phyloP scores from a whole-genome alignment of 2,113 vertebrate genomes.

The Calidris pugnax region DNA sequence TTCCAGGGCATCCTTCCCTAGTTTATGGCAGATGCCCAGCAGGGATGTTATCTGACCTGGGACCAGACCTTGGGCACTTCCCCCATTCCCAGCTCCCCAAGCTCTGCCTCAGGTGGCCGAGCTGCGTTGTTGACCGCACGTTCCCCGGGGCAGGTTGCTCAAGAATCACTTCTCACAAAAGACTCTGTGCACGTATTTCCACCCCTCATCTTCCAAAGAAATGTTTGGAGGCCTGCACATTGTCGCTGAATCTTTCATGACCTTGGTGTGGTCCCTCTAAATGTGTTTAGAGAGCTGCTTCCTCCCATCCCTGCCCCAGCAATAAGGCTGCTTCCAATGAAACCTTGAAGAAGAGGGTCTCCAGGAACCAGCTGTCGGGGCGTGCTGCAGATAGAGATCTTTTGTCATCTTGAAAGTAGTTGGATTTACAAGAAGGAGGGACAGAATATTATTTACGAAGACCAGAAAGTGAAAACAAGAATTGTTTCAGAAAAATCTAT shows the following conservation, averaged over 20 bases:
- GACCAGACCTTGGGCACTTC: not conserved
- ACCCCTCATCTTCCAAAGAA: not conserved
- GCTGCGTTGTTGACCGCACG: rapidly evolving
- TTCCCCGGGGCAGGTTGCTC: not conserved
- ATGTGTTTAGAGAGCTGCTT: not conserved
- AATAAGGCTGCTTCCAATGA: not conserved
- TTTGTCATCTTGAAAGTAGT: not conserved
- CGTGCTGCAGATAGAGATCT: not conserved
- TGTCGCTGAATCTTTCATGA: rapidly evolving
- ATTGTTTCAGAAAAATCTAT: not conserved
- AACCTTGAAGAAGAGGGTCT: not conserved
- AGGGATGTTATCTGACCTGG: rapidly evolving
- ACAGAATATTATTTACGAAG: rapidly evolving
- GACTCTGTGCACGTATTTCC: rapidly evolving
- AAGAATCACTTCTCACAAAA: rapidly evolving
- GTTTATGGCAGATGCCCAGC: rapidly evolving
- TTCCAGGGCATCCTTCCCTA: not conserved
- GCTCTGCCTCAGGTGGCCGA: rapidly evolving
- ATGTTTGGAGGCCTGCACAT: rapidly evolving
- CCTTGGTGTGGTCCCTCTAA: not conserved
- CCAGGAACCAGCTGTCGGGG: not conserved
- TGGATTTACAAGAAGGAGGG: not conserved
- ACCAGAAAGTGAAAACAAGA: not conserved
- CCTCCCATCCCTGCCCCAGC: not conserved
- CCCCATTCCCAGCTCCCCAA: not conserved